Conservation (phyloP, 2,797 vertebrate genomes). For the Synaphobranchus kaupii region DNA sequence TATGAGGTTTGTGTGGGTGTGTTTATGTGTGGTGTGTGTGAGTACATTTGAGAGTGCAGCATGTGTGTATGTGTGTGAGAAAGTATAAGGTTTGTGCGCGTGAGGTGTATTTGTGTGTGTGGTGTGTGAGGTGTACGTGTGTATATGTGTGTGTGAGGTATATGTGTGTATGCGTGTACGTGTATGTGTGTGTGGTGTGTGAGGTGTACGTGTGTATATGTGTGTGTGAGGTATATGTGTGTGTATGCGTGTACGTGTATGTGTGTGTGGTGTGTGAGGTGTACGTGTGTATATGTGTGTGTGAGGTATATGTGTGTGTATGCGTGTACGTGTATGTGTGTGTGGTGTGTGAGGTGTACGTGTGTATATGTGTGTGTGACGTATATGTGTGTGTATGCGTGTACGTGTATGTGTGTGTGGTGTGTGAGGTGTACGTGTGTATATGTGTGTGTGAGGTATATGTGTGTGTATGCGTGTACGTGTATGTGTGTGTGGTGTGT, state of each 20-base stretch:
- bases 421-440: not conserved
- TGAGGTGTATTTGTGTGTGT: not conserved
- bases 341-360: not conserved
- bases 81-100: not conserved
- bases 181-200: not conserved
- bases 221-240: too few species aligned
- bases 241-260: conserved; percentile 37
- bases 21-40: not conserved
- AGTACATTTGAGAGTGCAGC: too few species aligned
- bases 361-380: not conserved
- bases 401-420: not conserved
- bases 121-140: not conserved
- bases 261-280: conserved; percentile 7
- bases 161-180: not conserved
- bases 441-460: conserved; percentile 6
- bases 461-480: conserved; percentile 34
- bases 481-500: conserved; percentile 27
- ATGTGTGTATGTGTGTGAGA: not conserved
- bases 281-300: too few species aligned
- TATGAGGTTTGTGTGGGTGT: too few species aligned
- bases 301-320: too few species aligned
- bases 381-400: conserved; percentile 31
- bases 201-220: not conserved
- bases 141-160: not conserved
- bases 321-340: conserved; percentile 12